Conservation (phyloP, 2,113 vertebrate genomes). For the Hystrix brachyura region DNA sequence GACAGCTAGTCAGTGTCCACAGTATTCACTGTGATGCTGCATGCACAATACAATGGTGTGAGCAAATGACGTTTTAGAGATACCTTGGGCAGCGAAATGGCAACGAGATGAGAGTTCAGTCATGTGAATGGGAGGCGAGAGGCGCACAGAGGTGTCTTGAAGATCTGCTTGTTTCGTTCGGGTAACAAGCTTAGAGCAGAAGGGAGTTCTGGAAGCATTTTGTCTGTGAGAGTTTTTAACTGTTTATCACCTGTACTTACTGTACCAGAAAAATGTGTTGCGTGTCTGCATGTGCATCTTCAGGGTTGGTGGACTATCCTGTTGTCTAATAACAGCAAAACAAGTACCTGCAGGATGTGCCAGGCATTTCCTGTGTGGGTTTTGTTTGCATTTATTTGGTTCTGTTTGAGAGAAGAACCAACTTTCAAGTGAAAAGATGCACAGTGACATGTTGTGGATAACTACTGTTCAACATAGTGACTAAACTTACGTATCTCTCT, state of each 20-base stretch:
- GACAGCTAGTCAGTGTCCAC: not conserved
- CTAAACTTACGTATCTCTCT: not conserved
- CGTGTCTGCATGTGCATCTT: conserved; percentile 47
- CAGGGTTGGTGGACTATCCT: not conserved
- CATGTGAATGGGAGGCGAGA: conserved; percentile 8
- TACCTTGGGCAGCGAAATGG: not conserved
- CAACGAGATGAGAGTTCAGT: conserved; percentile 45
- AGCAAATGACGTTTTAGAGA: not conserved
- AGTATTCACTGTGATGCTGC: not conserved
- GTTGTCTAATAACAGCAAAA: conserved; percentile 54
- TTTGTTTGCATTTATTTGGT: conserved; percentile 8
- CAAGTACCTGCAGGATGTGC: not conserved
- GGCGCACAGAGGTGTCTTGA: conserved; percentile 22
- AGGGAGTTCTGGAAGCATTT: conserved; percentile 51
- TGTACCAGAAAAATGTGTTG: conserved; percentile 65
- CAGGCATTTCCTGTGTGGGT: not conserved
- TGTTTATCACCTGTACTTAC: conserved; percentile 58
- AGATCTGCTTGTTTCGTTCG: conserved; percentile 65
- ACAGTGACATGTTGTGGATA: not conserved
- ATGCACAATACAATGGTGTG: not conserved
- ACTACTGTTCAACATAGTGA: not conserved
- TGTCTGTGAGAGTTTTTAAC: conserved; percentile 57
- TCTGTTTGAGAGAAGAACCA: conserved; percentile 8
- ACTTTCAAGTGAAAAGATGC: not conserved
- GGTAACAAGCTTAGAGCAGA: conserved; percentile 47